These are phyloP conservation scores for Shargacucullia verbasci DNA, from an alignment of 2,888 invertebrate species.

Conservation along the genomic window DNA sequence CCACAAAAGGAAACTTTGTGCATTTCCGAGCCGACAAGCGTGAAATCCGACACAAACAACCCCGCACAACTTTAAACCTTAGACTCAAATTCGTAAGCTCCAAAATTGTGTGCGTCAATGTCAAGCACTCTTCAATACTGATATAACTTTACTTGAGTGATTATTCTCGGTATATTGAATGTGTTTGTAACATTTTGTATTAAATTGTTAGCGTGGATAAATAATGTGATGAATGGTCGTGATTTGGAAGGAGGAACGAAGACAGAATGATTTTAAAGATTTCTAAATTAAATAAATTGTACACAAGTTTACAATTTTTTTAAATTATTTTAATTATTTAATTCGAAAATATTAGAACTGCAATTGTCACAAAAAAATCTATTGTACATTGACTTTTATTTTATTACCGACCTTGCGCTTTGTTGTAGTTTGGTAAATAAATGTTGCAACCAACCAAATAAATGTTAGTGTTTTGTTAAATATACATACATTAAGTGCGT, in stretches of 20 bases:
- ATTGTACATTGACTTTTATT: conserved; percentile 25
- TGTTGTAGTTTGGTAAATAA: conserved; percentile 25
- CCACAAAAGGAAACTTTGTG: conserved; percentile 89
- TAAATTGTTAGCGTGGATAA: conserved; percentile 60
- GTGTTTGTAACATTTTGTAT: conserved; percentile 64
- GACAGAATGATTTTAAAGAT: background rate
- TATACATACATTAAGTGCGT: no score
- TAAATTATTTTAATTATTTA: no score
- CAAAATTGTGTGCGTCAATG: conserved; percentile 48
- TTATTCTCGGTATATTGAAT: conserved; percentile 71
- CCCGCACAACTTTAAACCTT: conserved; percentile 63
- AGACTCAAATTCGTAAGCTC: conserved; percentile 60
- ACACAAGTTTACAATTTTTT: no score
- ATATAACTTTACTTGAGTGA: conserved; percentile 68
- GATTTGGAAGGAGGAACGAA: conserved; percentile 11
- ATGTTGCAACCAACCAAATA: conserved; percentile 32
- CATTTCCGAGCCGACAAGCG: conserved; percentile 86
- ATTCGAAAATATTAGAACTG: background rate
- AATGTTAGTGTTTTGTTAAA: background rate
- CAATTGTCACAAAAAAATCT: conserved; percentile 7
- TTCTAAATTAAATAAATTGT: no score
- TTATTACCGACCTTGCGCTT: conserved; percentile 33
- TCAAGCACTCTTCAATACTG: conserved; percentile 56
- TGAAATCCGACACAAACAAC: conserved; percentile 78
- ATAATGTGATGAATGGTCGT: conserved; percentile 40